Percentiles rank a stretch among this genome's conserved stretches.
Conservation (phyloP, 1,140 invertebrate genomes). For the Cotesia glomerata region DNA sequence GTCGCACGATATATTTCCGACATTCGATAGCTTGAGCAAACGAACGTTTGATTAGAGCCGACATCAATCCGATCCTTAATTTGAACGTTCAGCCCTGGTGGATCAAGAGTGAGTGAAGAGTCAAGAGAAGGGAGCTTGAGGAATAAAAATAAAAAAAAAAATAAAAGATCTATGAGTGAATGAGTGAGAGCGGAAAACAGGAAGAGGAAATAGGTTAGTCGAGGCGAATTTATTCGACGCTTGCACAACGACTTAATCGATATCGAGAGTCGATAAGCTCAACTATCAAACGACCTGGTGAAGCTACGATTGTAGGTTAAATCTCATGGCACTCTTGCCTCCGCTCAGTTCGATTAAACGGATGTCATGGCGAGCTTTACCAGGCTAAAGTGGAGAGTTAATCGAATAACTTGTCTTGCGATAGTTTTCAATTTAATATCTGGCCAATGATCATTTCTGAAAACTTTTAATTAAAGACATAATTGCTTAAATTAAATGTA, state of each 20-base stretch:
- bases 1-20: background rate
- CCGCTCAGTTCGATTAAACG: slow-evolving; percentile 21
- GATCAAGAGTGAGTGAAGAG: background rate
- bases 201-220: slow-evolving; percentile 5
- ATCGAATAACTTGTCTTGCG: background rate
- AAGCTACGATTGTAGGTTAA: slow-evolving; percentile 6
- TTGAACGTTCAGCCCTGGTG: slow-evolving; percentile 13
- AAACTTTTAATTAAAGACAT: too few relatives aligned
- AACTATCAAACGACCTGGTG: slow-evolving; percentile 6
- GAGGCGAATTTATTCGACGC: slow-evolving; percentile 6
- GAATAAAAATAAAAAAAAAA: background rate
- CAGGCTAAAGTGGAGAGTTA: background rate
- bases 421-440: background rate
- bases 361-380: background rate
- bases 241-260: slow-evolving; percentile 14
- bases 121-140: background rate
- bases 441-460: background rate
- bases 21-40: slow-evolving; percentile 24
- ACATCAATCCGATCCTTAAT: slow-evolving; percentile 27
- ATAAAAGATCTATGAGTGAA: background rate
- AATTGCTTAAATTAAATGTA: background rate
- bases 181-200: too few relatives aligned
- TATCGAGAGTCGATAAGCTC: slow-evolving; percentile 23
- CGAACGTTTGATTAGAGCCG: slow-evolving; percentile 26
- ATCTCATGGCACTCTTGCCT: background rate